phyloP scores from a whole-genome alignment of 2,797 vertebrate species.

The Chanos chanos region DNA sequence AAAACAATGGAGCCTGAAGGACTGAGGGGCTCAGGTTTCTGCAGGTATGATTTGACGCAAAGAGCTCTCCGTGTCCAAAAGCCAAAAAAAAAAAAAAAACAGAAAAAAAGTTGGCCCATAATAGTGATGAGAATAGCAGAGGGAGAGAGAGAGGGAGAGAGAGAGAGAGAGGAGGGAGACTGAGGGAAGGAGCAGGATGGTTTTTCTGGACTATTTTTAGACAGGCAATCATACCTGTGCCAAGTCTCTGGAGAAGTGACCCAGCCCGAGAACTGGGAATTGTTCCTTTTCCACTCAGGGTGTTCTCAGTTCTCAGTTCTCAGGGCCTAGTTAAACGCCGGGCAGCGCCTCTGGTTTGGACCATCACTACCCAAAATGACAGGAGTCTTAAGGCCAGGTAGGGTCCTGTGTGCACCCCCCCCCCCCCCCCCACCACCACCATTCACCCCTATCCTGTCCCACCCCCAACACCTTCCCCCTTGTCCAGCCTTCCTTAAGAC shows the following conservation, averaged over 20 bases:
- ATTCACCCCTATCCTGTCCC: no score
- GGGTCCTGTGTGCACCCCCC: no score
- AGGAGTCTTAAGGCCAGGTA: no score
- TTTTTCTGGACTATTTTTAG: slow-evolving; percentile 59
- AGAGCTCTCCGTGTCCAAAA: not conserved
- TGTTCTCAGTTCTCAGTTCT: slow-evolving; percentile 15
- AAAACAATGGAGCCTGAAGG: slow-evolving; percentile 1
- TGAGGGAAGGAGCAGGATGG: no score
- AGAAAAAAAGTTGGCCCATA: not conserved
- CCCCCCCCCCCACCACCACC: no score
- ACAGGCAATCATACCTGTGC: slow-evolving; percentile 28
- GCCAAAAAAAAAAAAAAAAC: not conserved
- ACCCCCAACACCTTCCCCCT: no score
- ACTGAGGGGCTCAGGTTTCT: slow-evolving; percentile 17
- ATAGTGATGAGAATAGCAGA: slow-evolving; percentile 33
- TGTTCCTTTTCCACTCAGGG: not conserved
- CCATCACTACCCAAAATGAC: not conserved
- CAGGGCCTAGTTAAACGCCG: not conserved
- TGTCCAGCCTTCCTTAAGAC: no score
- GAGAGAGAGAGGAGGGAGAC: slow-evolving; percentile 5
- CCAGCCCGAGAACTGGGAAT: slow-evolving; percentile 2
- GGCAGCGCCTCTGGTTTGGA: not conserved
- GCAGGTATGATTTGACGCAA: slow-evolving; percentile 12
- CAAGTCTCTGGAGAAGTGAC: slow-evolving; percentile 42
- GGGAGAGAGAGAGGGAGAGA: slow-evolving; percentile 8